Conservation (phyloP, 2,113 vertebrate species). For the Heterocephalus glaber region DNA sequence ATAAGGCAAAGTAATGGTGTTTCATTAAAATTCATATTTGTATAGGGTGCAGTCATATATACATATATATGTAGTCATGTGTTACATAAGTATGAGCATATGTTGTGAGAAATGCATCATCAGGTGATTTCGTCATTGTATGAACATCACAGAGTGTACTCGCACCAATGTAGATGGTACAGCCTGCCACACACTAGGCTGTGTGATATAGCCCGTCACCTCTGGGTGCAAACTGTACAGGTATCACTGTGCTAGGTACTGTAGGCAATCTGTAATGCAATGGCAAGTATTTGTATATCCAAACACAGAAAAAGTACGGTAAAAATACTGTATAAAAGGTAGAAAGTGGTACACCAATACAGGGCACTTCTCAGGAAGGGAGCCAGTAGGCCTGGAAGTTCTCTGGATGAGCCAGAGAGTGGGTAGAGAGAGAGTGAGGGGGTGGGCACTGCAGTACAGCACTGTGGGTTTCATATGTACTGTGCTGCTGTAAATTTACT, state of each 20-base stretch:
- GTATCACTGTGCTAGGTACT: background rate
- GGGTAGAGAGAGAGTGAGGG: background rate
- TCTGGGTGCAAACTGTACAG: background rate
- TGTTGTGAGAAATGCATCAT: background rate
- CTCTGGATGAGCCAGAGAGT: background rate
- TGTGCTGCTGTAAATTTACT: background rate
- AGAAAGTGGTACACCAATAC: background rate
- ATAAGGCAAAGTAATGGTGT: background rate
- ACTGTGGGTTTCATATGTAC: background rate
- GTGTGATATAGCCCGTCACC: background rate
- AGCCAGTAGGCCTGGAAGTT: no score
- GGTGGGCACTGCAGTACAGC: no score
- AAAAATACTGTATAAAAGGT: background rate
- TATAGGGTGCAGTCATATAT: background rate
- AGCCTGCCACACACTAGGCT: background rate
- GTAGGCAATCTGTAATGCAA: background rate
- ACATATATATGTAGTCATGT: background rate
- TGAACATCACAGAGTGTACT: background rate
- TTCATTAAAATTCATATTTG: background rate
- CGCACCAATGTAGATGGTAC: no score
- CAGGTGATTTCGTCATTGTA: no score
- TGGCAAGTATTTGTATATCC: background rate
- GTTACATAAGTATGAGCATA: background rate
- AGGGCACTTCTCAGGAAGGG: background rate
- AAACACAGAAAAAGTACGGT: background rate